Evolutionary conservation across 2,113 vertebrate species (phyloP).

Genomic region (Brachyistius frenatus): DNA sequence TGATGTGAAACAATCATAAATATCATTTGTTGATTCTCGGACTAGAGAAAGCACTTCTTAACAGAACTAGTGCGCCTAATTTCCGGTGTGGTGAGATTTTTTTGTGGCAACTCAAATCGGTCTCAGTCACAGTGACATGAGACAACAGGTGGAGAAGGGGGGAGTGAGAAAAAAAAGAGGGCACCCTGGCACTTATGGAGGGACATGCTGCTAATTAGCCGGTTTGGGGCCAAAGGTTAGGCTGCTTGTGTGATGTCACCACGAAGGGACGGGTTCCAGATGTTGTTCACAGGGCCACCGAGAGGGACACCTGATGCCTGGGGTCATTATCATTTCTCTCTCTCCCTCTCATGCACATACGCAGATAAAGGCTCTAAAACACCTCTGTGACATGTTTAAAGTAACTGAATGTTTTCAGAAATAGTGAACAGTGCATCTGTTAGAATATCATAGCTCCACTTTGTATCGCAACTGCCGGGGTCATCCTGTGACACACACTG

Average conservation of each 20-base stretch:
- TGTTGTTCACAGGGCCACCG: constrained; percentile 64
- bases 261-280: constrained; percentile 76
- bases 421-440: too few species aligned
- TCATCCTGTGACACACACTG: too few species aligned
- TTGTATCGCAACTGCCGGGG: too few species aligned
- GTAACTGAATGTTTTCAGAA: too few species aligned
- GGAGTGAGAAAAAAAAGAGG: constrained; percentile 44
- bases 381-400: too few species aligned
- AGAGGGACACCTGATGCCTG: constrained; percentile 64
- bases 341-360: too few species aligned
- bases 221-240: constrained; percentile 79
- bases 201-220: constrained; percentile 83
- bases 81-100: too few species aligned
- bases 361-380: too few species aligned
- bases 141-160: constrained; percentile 74
- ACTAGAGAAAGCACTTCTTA: too few species aligned
- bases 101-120: too few species aligned
- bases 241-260: constrained; percentile 76
- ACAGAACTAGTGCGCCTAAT: too few species aligned
- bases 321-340: constrained; percentile 53
- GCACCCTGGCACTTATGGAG: constrained; percentile 62
- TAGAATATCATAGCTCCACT: too few species aligned
- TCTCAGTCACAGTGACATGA: constrained; percentile 45
- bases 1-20: constrained; percentile 46
- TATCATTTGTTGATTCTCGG: constrained; percentile 2